Evolutionary conservation across 2,888 invertebrate genomes (phyloP).

Genomic region (Pterostichus madidus): DNA sequence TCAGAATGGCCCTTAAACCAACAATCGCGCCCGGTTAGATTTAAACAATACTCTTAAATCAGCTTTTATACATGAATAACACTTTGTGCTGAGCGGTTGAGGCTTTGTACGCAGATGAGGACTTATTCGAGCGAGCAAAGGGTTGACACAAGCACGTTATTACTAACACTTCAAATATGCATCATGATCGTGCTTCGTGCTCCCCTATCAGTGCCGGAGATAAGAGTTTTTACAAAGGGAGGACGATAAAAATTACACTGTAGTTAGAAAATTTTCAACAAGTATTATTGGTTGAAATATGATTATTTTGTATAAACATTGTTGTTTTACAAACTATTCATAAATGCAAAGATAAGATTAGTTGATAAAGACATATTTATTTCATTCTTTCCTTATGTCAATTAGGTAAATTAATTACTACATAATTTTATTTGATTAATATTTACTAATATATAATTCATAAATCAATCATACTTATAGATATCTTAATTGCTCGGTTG

Average conservation of each 20-base stretch:
- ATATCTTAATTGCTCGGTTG: too few species aligned
- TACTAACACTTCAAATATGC: slow-evolving; percentile 15
- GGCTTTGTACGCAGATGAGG: slow-evolving; percentile 7
- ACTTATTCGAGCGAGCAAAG: slow-evolving; percentile 41
- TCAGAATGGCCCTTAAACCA: slow-evolving; percentile 2
- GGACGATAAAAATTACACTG: too few species aligned
- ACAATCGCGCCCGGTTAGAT: slow-evolving; percentile 18
- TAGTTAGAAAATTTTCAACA: too few species aligned
- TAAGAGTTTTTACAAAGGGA: neutral
- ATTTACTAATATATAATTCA: too few species aligned
- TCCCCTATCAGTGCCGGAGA: neutral
- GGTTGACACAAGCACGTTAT: slow-evolving; percentile 50
- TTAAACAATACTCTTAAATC: slow-evolving; percentile 33
- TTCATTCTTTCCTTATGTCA: too few species aligned
- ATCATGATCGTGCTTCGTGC: neutral
- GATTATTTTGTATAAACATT: too few species aligned
- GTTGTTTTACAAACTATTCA: too few species aligned
- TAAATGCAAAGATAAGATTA: too few species aligned
- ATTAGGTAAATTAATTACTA: too few species aligned
- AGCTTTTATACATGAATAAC: slow-evolving; percentile 37
- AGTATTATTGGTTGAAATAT: neutral
- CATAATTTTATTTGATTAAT: too few species aligned
- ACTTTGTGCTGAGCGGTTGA: neutral
- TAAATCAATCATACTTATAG: too few species aligned
- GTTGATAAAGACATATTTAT: too few species aligned